phyloP scores from a whole-genome alignment of 1,140 invertebrate species.

The Copidosoma floridanum region DNA sequence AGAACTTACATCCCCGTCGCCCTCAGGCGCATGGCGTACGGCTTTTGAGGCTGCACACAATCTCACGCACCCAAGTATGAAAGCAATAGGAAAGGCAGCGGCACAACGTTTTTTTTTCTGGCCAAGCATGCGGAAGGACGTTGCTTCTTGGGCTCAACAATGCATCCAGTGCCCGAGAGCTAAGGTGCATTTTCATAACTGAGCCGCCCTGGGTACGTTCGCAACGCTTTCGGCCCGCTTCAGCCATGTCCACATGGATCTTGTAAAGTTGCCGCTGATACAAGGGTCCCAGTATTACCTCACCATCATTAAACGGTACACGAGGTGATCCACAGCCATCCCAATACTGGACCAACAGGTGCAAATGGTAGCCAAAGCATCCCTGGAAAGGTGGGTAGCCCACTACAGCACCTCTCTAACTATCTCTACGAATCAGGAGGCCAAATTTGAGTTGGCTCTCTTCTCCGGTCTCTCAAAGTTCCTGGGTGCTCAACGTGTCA shows the following conservation, averaged over 20 bases:
- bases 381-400: not conserved
- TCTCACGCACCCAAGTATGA: not conserved
- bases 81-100: constrained; percentile 3
- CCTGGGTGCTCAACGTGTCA: not conserved
- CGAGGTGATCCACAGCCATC: not conserved
- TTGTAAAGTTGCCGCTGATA: constrained; percentile 15
- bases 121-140: not conserved
- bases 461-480: not conserved
- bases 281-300: not conserved
- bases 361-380: not conserved
- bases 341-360: not conserved
- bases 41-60: not conserved
- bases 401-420: not conserved
- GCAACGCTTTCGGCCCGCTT: not conserved
- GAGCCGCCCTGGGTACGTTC: not conserved
- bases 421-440: not conserved
- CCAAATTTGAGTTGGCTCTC: not conserved
- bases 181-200: constrained; percentile 23
- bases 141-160: not conserved
- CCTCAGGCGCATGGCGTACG: not conserved
- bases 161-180: constrained; percentile 20
- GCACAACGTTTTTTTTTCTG: constrained; percentile 19
- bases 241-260: constrained; percentile 20
- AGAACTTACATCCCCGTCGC: not conserved
- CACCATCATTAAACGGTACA: not conserved